phyloP scores from a whole-genome alignment of 2,113 vertebrate genomes.

The Sphyrna mokarran region DNA sequence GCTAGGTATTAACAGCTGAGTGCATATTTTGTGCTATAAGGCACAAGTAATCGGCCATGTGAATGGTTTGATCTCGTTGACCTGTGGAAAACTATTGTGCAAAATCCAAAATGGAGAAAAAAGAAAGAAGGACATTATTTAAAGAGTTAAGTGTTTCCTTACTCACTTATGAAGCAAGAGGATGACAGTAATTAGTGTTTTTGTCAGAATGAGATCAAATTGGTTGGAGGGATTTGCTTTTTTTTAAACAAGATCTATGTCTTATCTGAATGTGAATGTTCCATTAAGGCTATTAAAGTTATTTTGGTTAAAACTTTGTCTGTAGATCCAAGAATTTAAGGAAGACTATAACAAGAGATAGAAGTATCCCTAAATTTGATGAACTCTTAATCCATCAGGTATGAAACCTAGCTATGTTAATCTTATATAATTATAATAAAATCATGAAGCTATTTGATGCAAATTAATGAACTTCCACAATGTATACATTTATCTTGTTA shows the following conservation, averaged over 20 bases:
- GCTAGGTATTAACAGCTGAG: not conserved
- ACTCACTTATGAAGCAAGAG: not conserved
- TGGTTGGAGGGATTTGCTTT: constrained; percentile 24
- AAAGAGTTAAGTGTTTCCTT: not conserved
- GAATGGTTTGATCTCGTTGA: not conserved
- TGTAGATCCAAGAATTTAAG: constrained; percentile 54
- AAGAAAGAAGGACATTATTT: not conserved
- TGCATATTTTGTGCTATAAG: not conserved
- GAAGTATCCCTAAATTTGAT: constrained; percentile 62
- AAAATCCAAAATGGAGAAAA: not conserved
- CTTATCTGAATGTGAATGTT: not conserved
- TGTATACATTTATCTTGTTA: not conserved
- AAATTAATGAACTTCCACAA: not conserved
- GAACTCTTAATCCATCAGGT: constrained; percentile 62
- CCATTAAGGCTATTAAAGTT: not conserved
- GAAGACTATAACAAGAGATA: constrained; percentile 62
- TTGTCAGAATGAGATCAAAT: not conserved
- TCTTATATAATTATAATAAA: not conserved
- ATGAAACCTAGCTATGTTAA: constrained; percentile 39
- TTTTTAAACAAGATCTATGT: constrained; percentile 46
- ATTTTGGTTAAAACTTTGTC: not conserved
- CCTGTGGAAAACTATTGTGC: not conserved
- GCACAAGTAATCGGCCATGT: not conserved
- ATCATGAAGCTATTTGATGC: not conserved
- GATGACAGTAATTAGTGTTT: not conserved